Evolutionary conservation across 1,140 invertebrate species (phyloP), one percentile per base, ranked within the genome.

Genomic region (Choristoneura fumiferana): DNA sequence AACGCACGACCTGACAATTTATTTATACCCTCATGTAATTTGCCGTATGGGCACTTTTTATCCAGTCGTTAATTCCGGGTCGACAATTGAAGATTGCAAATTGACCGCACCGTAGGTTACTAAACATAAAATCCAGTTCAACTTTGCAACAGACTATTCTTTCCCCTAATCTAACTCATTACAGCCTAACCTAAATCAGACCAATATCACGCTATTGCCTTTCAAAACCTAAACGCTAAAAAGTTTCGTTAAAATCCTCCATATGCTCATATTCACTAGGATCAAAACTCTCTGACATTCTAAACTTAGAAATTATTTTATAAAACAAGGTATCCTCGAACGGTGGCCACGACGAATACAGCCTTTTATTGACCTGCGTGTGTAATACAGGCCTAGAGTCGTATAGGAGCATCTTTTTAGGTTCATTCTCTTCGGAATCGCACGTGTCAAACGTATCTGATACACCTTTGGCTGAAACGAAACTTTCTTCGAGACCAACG

Each of bases 281-380:
- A 78, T 90, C 84, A 39, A 89, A 87, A 65, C 88, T 90, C 10
- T 89, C 79, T 0, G 86, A 83, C 60, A 90, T 78, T 64, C 83
- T 84, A 57, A 91, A 89, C 34, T 83, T 78, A 0, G 84, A 85
- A 13, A 91, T 71, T 3, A 91, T 78, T 58, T 67, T 86, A 58
- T 87, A 91, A 12, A 91, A 83, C n/a, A 89, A 54, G 0, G 89
- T 86, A 12, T 90, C 80, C 59, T 91, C 90, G 54, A 84, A 90
- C 0, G 85, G 85, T 0, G 90, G 89, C 78, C 89, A 89, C 37
- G 75, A 84, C 3, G 73, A 74, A 34, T 81, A 66, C 10, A 68
- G 37, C 12, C 75, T 58, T 54, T 22, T 63, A 55, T 22, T 18
- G 0, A 8, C 8, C 8, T 15, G 39, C 10, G 17, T 22, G 8